These are phyloP conservation scores for Glaucopsyche alexis DNA, from an alignment of 2,888 invertebrate species.

Conservation along the genomic window DNA sequence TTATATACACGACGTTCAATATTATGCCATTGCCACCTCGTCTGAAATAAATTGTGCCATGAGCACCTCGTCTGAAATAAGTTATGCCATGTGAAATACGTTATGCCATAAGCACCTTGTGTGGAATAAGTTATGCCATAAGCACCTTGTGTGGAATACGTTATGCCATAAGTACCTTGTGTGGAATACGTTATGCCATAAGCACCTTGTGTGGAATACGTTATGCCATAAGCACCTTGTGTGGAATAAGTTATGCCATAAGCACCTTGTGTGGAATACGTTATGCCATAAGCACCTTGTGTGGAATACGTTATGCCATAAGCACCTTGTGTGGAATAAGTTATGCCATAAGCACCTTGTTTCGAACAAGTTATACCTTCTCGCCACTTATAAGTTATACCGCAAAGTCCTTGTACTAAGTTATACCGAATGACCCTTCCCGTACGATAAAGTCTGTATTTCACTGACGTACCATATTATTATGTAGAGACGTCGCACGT, in stretches of 20 bases:
- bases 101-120: not conserved
- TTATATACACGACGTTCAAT: not conserved
- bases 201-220: not conserved
- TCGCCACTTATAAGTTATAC: constrained; percentile 20
- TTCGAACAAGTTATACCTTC: constrained; percentile 5
- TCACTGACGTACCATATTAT: not conserved
- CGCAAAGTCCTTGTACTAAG: constrained; percentile 7
- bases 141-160: not conserved
- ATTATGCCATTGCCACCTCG: not conserved
- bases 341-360: constrained; percentile 17
- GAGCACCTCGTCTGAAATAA: not conserved
- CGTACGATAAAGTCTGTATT: constrained; percentile 23
- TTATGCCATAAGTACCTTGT: constrained; percentile 17
- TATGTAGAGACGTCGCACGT: not conserved
- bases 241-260: not conserved
- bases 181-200: not conserved
- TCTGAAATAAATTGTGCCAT: not conserved
- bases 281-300: not conserved
- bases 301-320: not conserved
- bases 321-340: not conserved
- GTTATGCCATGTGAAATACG: not conserved
- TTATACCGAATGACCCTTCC: constrained; percentile 15
- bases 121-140: not conserved
- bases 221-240: not conserved
- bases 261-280: not conserved